Base-by-base conservation (phyloP, 2,888 invertebrate species). In the Steromphala cineraria region DNA sequence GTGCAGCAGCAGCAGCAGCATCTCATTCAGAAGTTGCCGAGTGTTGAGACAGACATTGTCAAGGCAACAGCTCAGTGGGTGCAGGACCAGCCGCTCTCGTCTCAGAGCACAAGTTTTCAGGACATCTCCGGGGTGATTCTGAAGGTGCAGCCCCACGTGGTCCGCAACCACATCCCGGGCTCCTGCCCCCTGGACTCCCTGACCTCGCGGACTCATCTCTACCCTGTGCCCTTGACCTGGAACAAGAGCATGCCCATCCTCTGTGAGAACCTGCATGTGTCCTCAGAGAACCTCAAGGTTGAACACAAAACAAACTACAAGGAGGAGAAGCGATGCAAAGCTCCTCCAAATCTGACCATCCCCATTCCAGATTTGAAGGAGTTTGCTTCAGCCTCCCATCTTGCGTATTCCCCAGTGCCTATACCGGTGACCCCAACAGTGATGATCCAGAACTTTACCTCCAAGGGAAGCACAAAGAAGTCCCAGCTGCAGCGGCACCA, bases 1-100 rank as follows among this genome's bases (percentile, higher is more conserved):
- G 55, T 55, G 36, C 46, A 46, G 13, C 31, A 19, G 13, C 77
- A 75, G 24, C 40, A 71, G 46, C 24, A n/a, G n/a, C n/a, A n/a
- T n/a, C 13, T 24, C 21, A 52, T 52, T 75, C 75, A 75, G 46
- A 74, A 53, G n/a, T 71, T 74, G n/a, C 80, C 80, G n/a, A 55
- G 53, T 10, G 28, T 62, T 28, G 75, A 80, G 40, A 75, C 80
- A 17, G 75, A 80, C 46, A 40, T 75, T 0, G 75, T 53, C 7
- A 55, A n/a, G 40, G 80, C 80, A 36, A 80, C 80, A 17, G 80
- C 87, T 19, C 78, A 83, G 75, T 89, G 89, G 89, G 87, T 89
- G 24, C 87, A 88, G 79, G 85, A 85, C 78, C 86, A 84, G 77
- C 87, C 86, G 2, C 79, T 86, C 17, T 71, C 80, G 21, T 77